Evolutionary conservation across 2,888 invertebrate genomes (phyloP), one percentile per base, ranked within the genome.

Genomic region (Cosmorhoe ocellata): DNA sequence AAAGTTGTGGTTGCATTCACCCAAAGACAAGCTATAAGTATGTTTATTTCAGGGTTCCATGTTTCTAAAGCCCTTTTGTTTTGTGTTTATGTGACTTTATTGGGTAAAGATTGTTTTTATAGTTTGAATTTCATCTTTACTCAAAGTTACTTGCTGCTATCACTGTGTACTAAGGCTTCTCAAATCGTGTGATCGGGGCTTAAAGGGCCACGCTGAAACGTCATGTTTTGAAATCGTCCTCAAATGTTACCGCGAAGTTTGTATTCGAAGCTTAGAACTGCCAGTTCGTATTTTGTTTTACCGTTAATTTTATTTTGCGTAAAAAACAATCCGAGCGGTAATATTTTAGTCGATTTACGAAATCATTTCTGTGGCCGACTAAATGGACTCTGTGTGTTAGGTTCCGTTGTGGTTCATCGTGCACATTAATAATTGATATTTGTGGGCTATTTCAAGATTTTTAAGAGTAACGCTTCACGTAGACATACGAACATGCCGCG

Each of bases 171-270:
- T 22, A 39, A 58, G 56, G 64, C 52, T 57, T 72, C 73, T 74
- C 74, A 66, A 74, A 69, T 74, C 59, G 77, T 67, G 67, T 69
- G 71, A 60, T 60, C 54, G 66, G 64, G 67, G 76, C 76, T 75
- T 76, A 74, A 53, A n/a, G n/a, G 73, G 74, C 74, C 74, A 63
- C 45, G 59, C 56, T 62, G 64, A 63, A 60, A 63, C 51, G 64
- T 60, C 44, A 62, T 51, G 62, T 69, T 68, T 64, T 66, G 64
- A 69, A 68, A 63, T 64, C 62, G 62, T 64, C 66, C 66, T 63
- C 59, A 59, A 63, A 67, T 56, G 58, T 59, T 54, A 56, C 41
- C 50, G 12, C 5, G 36, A 36, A 12, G 47, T 43, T 40, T 40
- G 44, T 44, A 22, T 48, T 28, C 53, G 7, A 31, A 30, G 50